Base-by-base conservation (phyloP, 2,888 invertebrate species). In the Dorcus hopei region DNA sequence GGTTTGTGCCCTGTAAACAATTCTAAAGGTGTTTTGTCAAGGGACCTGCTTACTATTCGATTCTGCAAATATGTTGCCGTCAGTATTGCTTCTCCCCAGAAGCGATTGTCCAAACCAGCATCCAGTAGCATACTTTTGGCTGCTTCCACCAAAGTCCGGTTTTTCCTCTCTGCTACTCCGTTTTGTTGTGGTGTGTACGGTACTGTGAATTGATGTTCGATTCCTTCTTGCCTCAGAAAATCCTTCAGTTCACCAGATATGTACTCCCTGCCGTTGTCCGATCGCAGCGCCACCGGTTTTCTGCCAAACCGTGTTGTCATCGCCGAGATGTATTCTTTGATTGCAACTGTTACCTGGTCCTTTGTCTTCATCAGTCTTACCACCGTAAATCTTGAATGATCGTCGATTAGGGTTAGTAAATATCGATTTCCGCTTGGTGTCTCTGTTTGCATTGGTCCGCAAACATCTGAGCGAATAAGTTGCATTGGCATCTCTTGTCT, bases 211-310 rank as follows among this genome's bases (percentile, higher is more conserved):
- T 52, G 41, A 9, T 19, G 9, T 11, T 14, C 14, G 14, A 41
- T 52, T 16, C 41, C 39, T 23, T 51, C 11, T 14, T 19, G 19
- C 19, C 19, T 19, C 19, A 54, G 9, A 14, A 26, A 49, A 49
- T 38, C n/a, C 19, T 19, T 16, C 9, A 49, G 26, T n/a, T 39
- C 40, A 9, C 39, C 16, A n/a, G 5, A 33, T 14, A 39, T 33
- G 19, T 54, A 54, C 26, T 54, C 54, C 6, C 49, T 40, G n/a
- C 54, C 49, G n/a, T 38, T 11, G 26, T 54, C 54, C 6, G 49
- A 9, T 9, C 48, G 16, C 14, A 54, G 9, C 6, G 8, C 9
- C 23, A 9, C 11, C 16, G 48, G 49, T 33, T 33, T 39, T 41
- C 39, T 16, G 23, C 42, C 42, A 33, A 26, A 42, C 38, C 11